phyloP scores from a whole-genome alignment of 1,140 invertebrate genomes.

The Proales similis region DNA sequence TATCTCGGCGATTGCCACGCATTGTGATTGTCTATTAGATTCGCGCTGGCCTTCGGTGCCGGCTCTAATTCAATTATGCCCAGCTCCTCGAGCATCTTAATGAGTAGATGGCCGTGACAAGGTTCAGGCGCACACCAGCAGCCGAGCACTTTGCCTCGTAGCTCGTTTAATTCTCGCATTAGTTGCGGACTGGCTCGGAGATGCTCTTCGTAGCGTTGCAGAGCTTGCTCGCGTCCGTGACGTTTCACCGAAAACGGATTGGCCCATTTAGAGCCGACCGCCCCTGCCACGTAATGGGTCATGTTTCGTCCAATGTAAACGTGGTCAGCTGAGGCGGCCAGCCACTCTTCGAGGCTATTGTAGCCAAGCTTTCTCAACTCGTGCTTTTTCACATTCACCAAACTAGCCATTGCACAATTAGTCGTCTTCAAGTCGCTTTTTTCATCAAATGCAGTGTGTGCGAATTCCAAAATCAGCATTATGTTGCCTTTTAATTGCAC shows the following conservation, averaged over 20 bases:
- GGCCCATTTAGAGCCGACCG: slow-evolving; percentile 31
- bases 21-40: too few relatives aligned
- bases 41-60: too few relatives aligned
- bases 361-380: slow-evolving; percentile 25
- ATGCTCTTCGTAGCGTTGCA: slow-evolving; percentile 27
- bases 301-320: slow-evolving; percentile 34
- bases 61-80: too few relatives aligned
- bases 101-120: slow-evolving; percentile 32
- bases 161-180: not conserved
- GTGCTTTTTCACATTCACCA: slow-evolving; percentile 28
- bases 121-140: slow-evolving; percentile 35
- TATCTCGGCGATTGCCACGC: too few relatives aligned
- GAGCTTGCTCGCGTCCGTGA: slow-evolving; percentile 25
- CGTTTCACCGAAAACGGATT: slow-evolving; percentile 28
- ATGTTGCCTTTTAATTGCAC: too few relatives aligned
- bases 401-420: slow-evolving; percentile 15
- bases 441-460: too few relatives aligned
- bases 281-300: slow-evolving; percentile 33
- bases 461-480: too few relatives aligned
- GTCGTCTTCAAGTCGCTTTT: too few relatives aligned
- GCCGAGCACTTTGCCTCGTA: slow-evolving; percentile 23
- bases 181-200: slow-evolving; percentile 1
- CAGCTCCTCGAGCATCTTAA: slow-evolving; percentile 6
- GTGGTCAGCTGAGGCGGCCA: slow-evolving; percentile 1
- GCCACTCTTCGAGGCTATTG: slow-evolving; percentile 24